Evolutionary conservation across 1,140 invertebrate species (phyloP).

Genomic region (Cyclina sinensis): DNA sequence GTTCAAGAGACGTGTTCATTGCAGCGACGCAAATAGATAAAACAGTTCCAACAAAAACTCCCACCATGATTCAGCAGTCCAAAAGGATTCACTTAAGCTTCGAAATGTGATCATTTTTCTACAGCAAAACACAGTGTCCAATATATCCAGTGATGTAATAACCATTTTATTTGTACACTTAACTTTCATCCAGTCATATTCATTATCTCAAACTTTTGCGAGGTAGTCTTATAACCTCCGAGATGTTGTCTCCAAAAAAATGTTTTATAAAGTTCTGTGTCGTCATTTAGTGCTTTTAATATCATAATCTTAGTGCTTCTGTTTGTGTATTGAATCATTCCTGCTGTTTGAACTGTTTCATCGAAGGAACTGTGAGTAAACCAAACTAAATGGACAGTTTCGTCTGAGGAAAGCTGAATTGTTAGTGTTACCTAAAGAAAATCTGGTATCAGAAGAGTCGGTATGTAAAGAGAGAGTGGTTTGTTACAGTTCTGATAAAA

Average conservation of each 20-base stretch:
- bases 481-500: too few species aligned
- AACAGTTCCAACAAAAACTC: not conserved
- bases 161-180: not conserved
- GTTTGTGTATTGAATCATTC: not conserved
- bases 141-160: conserved; percentile 8
- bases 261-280: not conserved
- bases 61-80: conserved; percentile 13
- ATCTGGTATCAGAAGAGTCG: too few species aligned
- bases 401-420: not conserved
- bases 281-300: conserved; percentile 22
- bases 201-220: not conserved
- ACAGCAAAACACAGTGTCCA: conserved; percentile 15
- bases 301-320: conserved; percentile 24
- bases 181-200: conserved; percentile 20
- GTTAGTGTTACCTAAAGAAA: too few species aligned
- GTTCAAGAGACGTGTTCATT: conserved; percentile 29
- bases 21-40: not conserved
- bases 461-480: too few species aligned
- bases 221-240: not conserved
- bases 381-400: not conserved
- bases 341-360: conserved; percentile 9
- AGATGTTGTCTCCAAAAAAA: not conserved
- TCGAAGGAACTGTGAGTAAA: not conserved
- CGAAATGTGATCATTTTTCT: conserved; percentile 34
- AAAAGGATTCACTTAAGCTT: not conserved